Conservation (phyloP, 2,113 vertebrate species). For the Mirza zaza region DNA sequence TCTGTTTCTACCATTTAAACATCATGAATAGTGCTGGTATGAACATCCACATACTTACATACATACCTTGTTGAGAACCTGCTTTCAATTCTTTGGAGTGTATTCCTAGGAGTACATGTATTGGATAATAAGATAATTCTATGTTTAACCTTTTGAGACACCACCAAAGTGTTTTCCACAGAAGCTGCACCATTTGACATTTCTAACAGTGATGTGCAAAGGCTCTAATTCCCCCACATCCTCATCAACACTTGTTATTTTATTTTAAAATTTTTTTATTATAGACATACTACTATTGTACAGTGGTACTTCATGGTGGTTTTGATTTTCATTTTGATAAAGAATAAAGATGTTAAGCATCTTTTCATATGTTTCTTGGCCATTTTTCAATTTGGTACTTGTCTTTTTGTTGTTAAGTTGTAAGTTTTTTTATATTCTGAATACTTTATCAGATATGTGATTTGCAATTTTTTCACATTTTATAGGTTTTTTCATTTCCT, state of each 20-base stretch:
- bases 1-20: background rate
- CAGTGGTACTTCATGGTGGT: background rate
- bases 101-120: too few relatives aligned
- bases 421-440: background rate
- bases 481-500: background rate
- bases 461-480: background rate
- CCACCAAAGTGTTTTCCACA: background rate
- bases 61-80: background rate
- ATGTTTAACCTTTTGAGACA: background rate
- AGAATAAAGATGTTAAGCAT: background rate
- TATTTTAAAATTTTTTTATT: background rate
- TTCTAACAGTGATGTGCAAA: background rate
- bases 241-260: background rate
- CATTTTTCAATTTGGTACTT: background rate
- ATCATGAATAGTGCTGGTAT: background rate
- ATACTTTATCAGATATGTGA: background rate
- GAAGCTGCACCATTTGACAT: background rate
- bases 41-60: background rate
- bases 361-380: background rate
- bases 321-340: background rate
- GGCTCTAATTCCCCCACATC: background rate
- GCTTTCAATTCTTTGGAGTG: background rate
- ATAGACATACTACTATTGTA: too few relatives aligned
- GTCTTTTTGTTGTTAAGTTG: background rate
- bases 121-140: background rate